Evolutionary conservation across 1,140 invertebrate species (phyloP), one percentile per base, ranked within the genome.

Genomic region (Centruroides sculpturatus): DNA sequence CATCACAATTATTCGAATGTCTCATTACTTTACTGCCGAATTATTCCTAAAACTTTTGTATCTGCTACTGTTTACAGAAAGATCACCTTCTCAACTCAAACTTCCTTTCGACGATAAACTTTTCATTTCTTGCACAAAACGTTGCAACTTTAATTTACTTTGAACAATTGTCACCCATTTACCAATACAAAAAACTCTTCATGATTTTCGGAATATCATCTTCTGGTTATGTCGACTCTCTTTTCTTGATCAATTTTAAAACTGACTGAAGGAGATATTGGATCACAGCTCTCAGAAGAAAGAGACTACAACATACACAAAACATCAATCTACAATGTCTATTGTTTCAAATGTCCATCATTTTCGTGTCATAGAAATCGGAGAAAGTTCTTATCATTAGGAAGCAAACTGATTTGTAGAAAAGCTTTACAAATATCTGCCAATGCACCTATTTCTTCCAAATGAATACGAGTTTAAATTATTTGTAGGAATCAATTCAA

Each of bases 391-490:
- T 23, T 23, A 23, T 23, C 23, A 23, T 23, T 23, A 23, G 23
- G 23, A 23, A 23, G 2, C 35, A 65, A 4, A 41, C 50, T n/a
- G 3, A 65, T 64, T 53, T 56, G 56, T 35, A 64, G 53, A 55
- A 67, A 67, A 47, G 65, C 59, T 36, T 67, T 67, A 11, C 48
- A 11, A 52, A 67, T 64, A 11, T 67, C 59, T 4, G 55, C 23
- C 23, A 23, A 0, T 23, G 23, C 23, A 23, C 23, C 46, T 11
- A 58, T 54, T 53, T 55, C 8, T 4, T 63, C 4, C 3, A 13
- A 47, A n/a, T 63, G 51, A 62, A 67, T 67, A 3, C 49, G 41
- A 23, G 4, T 55, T 35, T 76, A 51, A 47, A 76, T 61, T 3
- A 64, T n/a, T n/a, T n/a, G n/a, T 47, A 7, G 73, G 70, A 46